phyloP scores from a whole-genome alignment of 1,140 invertebrate genomes.

The Tetragnatha versicolor region DNA sequence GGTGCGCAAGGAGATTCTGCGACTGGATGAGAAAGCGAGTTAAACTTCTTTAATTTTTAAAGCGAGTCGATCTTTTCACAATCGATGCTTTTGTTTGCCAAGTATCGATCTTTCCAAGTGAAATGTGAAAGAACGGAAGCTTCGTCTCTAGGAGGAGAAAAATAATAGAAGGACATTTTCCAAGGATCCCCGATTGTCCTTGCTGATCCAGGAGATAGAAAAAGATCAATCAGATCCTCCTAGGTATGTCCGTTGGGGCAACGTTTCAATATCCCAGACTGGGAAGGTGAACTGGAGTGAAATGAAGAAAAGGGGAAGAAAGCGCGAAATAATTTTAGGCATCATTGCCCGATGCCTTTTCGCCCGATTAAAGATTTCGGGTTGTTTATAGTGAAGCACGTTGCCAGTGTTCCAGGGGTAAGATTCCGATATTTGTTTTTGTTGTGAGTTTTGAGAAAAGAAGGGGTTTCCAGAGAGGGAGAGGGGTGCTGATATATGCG shows the following conservation, averaged over 20 bases:
- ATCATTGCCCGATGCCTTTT: constrained; percentile 33
- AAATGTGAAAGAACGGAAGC: background rate
- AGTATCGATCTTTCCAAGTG: too few relatives aligned
- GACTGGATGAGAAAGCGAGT: too few relatives aligned
- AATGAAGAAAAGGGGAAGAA: constrained; percentile 20
- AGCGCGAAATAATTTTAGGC: constrained; percentile 27
- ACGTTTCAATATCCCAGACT: constrained; percentile 33
- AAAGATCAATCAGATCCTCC: constrained; percentile 33
- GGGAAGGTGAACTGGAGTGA: constrained; percentile 8
- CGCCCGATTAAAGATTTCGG: constrained; percentile 27
- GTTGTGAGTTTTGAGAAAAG: constrained; percentile 29
- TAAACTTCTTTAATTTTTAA: too few relatives aligned
- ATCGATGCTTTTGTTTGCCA: too few relatives aligned
- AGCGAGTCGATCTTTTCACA: too few relatives aligned
- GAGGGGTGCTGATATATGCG: constrained; percentile 14
- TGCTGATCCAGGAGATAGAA: constrained; percentile 25
- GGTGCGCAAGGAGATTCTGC: too few relatives aligned
- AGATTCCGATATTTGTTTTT: background rate
- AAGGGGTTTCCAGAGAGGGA: constrained; percentile 7
- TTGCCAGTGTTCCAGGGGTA: too few relatives aligned
- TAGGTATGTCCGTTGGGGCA: background rate
- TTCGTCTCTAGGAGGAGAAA: background rate
- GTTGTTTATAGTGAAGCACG: background rate
- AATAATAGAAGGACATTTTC: background rate
- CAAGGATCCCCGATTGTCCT: constrained; percentile 10